A percentile compares a stretch with the other conserved stretches of the same genome.
phyloP scores from a whole-genome alignment of 1,140 invertebrate species.

The Drosophila pruinosa region DNA sequence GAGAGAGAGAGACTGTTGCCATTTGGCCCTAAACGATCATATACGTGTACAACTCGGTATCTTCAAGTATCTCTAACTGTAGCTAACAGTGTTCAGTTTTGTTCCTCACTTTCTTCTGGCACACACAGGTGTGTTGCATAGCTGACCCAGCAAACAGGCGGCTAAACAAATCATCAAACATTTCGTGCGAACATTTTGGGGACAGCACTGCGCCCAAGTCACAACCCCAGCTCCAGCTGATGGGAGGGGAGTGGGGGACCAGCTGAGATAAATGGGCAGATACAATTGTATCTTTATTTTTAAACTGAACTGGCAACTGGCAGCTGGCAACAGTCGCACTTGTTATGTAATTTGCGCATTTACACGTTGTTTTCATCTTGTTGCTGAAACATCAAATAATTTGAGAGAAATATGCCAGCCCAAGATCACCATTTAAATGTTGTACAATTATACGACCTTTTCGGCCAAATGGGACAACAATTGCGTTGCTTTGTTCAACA shows the following conservation, averaged over 20 bases:
- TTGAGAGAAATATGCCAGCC: slow-evolving; percentile 22
- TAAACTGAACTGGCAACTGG: no score
- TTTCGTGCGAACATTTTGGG: slow-evolving; percentile 58
- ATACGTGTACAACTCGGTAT: slow-evolving; percentile 4
- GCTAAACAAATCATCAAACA: slow-evolving; percentile 54
- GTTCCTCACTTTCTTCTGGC: slow-evolving; percentile 39
- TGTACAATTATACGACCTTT: slow-evolving; percentile 58
- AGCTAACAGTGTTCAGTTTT: slow-evolving; percentile 27
- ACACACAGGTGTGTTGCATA: slow-evolving; percentile 26
- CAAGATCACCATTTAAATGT: slow-evolving; percentile 70
- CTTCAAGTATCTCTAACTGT: background rate
- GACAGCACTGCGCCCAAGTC: slow-evolving; percentile 28
- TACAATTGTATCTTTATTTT: slow-evolving; percentile 74
- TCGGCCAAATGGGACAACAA: slow-evolving; percentile 30
- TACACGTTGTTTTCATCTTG: slow-evolving; percentile 57
- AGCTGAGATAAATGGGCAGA: slow-evolving; percentile 63
- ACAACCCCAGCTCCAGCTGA: background rate
- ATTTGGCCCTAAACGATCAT: slow-evolving; percentile 71
- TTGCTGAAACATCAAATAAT: slow-evolving; percentile 34
- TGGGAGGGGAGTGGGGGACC: background rate
- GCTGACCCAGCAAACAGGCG: slow-evolving; percentile 50
- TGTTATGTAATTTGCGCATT: slow-evolving; percentile 71
- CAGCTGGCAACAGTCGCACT: no score
- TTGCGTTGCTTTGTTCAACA: slow-evolving; percentile 1
- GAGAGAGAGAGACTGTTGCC: slow-evolving; percentile 24